Base-by-base conservation (phyloP, 23 tunicate species). In the Clavelina lepadiformis region DNA sequence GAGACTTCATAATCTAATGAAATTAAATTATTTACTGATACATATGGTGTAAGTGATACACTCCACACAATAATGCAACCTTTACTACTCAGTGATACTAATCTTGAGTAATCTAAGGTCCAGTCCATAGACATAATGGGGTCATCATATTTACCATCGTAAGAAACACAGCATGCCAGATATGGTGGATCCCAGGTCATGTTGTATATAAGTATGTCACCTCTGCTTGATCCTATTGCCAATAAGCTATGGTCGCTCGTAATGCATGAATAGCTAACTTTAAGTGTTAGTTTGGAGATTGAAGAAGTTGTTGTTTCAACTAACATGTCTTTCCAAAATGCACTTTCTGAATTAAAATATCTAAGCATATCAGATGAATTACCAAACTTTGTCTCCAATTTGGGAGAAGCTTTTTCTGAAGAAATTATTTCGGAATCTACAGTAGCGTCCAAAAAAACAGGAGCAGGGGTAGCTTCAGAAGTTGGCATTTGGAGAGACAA, bases 161-260 rank as follows among this genome's bases (percentile, higher is more conserved):
- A 76, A 13, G 75, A 53, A 32, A 76, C 93, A 63, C 78, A 69
- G 2, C 79, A 68, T 5, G 71, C 38, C 25, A 72, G 79, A n/a
- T 56, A 56, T 35, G 51, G 71, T 55, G 75, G 72, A 15, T 71
- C 29, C 72, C 73, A 81, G 11, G 53, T 55, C 50, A 76, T 31
- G 49, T 84, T 75, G 76, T 84, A 77, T n/a, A 84, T 83, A 31
- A 76, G 49, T 18, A 84, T 47, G 46, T 84, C 93, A 63, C 93
- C 93, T 46, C 73, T 61, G 33, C n/a, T 71, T 13, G 93, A 51
- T 3, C 93, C 93, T 22, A 84, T 5, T 3, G 83, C 83, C 20
- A 84, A 27, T 11, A 36, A 41, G 3, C 30, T 52, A 37, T 84
- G 74, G 67, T 84, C 74, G 28, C 4, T 26, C 27, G 83, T 46